Base-by-base conservation (phyloP, 2,888 invertebrate species). In the Teleogryllus oceanicus region DNA sequence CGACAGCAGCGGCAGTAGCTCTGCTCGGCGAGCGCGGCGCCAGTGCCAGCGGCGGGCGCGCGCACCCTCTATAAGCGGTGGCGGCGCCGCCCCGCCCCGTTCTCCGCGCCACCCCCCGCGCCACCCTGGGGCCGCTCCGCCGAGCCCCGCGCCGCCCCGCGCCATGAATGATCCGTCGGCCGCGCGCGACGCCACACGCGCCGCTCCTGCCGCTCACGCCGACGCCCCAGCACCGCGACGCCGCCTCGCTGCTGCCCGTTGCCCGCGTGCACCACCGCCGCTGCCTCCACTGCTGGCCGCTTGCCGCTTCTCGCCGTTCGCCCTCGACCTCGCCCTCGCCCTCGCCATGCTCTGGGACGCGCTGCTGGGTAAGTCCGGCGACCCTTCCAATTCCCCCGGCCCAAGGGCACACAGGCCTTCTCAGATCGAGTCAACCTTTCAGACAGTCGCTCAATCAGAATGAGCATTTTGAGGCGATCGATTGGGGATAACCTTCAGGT, bases 21-120 rank as follows among this genome's bases (percentile, higher is more conserved):
- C 62, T 62, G 62, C n/a, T 62, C 62, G 49, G n/a, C 49, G 16
- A 49, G 49, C 77, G 77, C n/a, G 37, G 77, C 13, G 49, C 77
- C 77, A 77, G 49, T 77, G 77, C 49, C 12, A 50, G n/a, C 77
- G 49, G 49, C 37, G 77, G 77, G 12, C 77, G 49, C 62, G 62
- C 13, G 13, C 62, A 62, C 62, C 62, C 62, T n/a, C n/a, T n/a
- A 18, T 62, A 62, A 18, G 62, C n/a, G 62, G 62, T 62, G 62
- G 62, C 62, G 62, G 62, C 62, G 62, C 62, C 62, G 62, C 13
- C 76, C n/a, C 75, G 20, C 75, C 75, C 13, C 24, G 12, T 24
- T 2, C n/a, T 8, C 20, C 13, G 75, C 74, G 74, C n/a, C 74
- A 20, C 77, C 20, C 50, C 78, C n/a, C 78, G 78, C 78, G 24